phyloP scores from a whole-genome alignment of 2,888 invertebrate species.

The Cryptocephalus primarius region DNA sequence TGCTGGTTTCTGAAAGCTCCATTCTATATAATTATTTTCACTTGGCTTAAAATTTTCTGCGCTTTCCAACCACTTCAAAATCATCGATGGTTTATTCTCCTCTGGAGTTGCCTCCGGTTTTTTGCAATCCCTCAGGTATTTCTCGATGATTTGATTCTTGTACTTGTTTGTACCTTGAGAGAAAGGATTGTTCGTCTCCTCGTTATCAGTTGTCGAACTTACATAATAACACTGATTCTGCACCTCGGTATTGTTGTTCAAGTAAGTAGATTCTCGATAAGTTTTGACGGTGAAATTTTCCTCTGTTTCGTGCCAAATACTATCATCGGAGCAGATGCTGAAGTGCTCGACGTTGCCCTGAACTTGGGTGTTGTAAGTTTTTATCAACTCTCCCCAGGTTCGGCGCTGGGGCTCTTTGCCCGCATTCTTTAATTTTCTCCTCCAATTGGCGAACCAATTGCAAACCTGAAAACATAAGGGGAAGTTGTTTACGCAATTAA shows the following conservation, averaged over 20 bases:
- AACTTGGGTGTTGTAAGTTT: slow-evolving; percentile 61
- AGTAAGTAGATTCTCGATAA: slow-evolving; percentile 7
- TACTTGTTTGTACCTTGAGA: slow-evolving; percentile 37
- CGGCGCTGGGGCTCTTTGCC: slow-evolving; percentile 56
- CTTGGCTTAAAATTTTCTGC: slow-evolving; percentile 63
- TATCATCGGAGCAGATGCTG: slow-evolving; percentile 67
- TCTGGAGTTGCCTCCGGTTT: slow-evolving; percentile 21
- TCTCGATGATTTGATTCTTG: slow-evolving; percentile 50
- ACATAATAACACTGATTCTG: slow-evolving; percentile 34
- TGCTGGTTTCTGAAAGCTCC: slow-evolving; percentile 36
- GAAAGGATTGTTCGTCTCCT: slow-evolving; percentile 26
- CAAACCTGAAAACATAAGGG: slow-evolving; percentile 44
- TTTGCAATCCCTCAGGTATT: slow-evolving; percentile 42
- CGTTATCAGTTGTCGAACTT: slow-evolving; percentile 35
- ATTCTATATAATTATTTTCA: slow-evolving; percentile 59
- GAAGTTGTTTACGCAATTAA: neutral
- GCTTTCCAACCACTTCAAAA: slow-evolving; percentile 67
- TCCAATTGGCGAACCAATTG: slow-evolving; percentile 80
- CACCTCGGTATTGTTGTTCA: slow-evolving; percentile 16
- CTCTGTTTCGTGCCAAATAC: slow-evolving; percentile 66
- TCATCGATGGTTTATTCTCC: slow-evolving; percentile 42
- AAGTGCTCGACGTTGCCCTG: slow-evolving; percentile 71
- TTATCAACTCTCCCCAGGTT: slow-evolving; percentile 64
- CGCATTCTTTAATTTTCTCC: slow-evolving; percentile 65
- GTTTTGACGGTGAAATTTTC: slow-evolving; percentile 17